phyloP scores from a whole-genome alignment of 2,888 invertebrate genomes.

The Rhabditoides inermis region DNA sequence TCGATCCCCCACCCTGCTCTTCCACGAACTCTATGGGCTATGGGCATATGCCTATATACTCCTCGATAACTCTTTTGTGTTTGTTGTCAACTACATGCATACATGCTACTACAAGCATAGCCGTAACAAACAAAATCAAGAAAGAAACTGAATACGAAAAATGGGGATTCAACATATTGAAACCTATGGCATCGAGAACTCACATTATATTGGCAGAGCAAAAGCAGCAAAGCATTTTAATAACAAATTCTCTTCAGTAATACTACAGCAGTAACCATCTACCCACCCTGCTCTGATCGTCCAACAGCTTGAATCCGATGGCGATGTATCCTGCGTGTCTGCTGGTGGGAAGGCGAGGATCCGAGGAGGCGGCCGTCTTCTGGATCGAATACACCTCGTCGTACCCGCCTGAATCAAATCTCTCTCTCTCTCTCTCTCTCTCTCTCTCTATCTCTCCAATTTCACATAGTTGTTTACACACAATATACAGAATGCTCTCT shows the following conservation, averaged over 20 bases:
- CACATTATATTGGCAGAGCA: too few species aligned
- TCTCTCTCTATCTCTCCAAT: too few species aligned
- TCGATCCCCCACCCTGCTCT: not conserved
- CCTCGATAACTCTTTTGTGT: not conserved
- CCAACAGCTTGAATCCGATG: conserved; percentile 43
- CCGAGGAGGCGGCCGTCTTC: conserved; percentile 25
- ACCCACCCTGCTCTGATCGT: conserved; percentile 21
- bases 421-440: too few species aligned
- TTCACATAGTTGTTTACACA: too few species aligned
- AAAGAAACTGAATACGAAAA: too few species aligned
- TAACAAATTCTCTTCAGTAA: too few species aligned
- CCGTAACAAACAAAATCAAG: not conserved
- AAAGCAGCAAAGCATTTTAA: too few species aligned
- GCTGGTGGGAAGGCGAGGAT: conserved; percentile 28
- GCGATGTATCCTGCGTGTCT: conserved; percentile 48
- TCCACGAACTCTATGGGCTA: not conserved
- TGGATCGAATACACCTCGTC: conserved; percentile 44
- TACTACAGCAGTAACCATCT: not conserved
- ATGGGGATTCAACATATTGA: not conserved
- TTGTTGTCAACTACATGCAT: not conserved
- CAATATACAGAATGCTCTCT: too few species aligned
- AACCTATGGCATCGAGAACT: too few species aligned
- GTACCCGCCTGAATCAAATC: conserved; percentile 41
- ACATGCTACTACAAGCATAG: not conserved
- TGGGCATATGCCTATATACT: not conserved